Conservation (phyloP, 1,140 invertebrate species). For the Euura lappo region DNA sequence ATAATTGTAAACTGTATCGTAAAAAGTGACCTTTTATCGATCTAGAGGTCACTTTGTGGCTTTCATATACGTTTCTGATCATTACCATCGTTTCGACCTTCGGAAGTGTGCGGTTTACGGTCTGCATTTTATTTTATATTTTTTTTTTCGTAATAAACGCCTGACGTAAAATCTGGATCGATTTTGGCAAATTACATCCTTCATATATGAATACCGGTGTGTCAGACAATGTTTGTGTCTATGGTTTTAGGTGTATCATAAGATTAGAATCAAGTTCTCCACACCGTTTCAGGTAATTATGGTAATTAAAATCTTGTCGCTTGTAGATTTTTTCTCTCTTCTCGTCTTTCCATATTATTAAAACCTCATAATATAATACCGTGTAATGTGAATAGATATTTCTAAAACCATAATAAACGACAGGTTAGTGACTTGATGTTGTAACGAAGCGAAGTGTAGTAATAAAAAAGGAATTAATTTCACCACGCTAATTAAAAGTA, state of each 20-base stretch:
- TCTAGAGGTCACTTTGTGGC: neutral
- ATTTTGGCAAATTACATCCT: too few species aligned
- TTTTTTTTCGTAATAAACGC: too few species aligned
- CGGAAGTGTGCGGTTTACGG: too few species aligned
- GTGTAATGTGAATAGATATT: neutral
- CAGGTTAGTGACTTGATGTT: neutral
- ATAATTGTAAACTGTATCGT: neutral
- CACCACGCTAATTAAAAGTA: neutral
- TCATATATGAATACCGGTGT: neutral
- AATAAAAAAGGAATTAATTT: neutral
- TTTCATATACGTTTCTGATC: too few species aligned
- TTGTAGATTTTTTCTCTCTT: neutral
- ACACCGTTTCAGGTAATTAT: neutral
- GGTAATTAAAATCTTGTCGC: slow-evolving; percentile 2
- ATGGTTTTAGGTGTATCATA: neutral
- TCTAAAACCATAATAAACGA: neutral
- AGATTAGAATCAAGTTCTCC: slow-evolving; percentile 1
- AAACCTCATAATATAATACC: too few species aligned
- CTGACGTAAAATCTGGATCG: too few species aligned
- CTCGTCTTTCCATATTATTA: neutral
- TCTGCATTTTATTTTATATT: neutral
- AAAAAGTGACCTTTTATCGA: neutral
- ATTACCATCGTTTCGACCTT: too few species aligned
- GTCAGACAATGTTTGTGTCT: neutral
- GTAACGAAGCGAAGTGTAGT: too few species aligned